These are phyloP conservation scores for Callinectes sapidus DNA, from an alignment of 2,888 invertebrate species.

Conservation along the genomic window DNA sequence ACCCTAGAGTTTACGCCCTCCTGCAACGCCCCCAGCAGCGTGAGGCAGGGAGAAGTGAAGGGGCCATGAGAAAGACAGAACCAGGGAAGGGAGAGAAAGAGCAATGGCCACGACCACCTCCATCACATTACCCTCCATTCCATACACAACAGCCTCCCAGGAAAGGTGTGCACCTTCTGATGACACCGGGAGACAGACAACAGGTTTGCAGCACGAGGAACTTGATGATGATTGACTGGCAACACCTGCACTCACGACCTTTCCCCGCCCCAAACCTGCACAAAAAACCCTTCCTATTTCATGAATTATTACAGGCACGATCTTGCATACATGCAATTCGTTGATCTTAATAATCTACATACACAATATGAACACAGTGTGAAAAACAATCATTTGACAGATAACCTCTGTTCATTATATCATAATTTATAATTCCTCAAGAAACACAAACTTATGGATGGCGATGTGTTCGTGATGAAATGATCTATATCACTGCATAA, in stretches of 20 bases:
- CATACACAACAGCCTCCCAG: background rate
- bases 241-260: background rate
- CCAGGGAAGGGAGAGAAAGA: background rate
- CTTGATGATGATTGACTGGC: background rate
- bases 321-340: background rate
- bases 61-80: slow-evolving; percentile 13
- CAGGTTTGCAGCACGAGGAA: background rate
- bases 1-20: background rate
- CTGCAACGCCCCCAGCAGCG: slow-evolving; percentile 18
- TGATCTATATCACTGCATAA: background rate
- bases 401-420: background rate
- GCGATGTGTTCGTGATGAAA: background rate
- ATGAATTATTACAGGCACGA: background rate
- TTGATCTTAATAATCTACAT: background rate
- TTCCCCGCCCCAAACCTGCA: background rate
- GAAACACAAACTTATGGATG: background rate
- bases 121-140: background rate
- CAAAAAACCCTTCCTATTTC: background rate
- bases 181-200: background rate
- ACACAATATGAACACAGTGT: background rate
- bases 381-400: background rate
- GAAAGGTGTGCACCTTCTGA: background rate
- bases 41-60: background rate
- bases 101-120: background rate
- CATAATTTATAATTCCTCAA: background rate